phyloP scores from a whole-genome alignment of 2,797 vertebrate species.

The Liparis tanakae region DNA sequence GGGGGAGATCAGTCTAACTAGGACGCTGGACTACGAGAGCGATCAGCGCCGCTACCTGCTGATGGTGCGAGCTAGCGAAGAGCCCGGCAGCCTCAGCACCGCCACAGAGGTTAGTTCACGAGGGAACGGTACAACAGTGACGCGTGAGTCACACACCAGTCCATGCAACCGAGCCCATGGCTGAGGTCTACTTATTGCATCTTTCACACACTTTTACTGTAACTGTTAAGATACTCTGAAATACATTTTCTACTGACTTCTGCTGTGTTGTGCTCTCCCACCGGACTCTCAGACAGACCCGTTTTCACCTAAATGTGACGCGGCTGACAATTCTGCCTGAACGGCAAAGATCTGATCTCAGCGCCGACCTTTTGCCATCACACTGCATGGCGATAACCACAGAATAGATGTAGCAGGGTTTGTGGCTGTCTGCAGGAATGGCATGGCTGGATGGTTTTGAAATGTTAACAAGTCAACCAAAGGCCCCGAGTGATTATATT shows the following conservation, averaged over 20 bases:
- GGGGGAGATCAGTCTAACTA: constrained; percentile 88
- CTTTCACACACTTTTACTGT: constrained; percentile 26
- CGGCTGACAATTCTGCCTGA: constrained; percentile 33
- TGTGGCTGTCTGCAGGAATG: constrained; percentile 49
- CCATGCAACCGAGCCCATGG: constrained; percentile 22
- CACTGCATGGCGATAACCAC: constrained; percentile 32
- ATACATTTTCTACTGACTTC: constrained; percentile 12
- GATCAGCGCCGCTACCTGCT: constrained; percentile 88
- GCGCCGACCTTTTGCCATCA: constrained; percentile 57
- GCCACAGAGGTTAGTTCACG: constrained; percentile 84
- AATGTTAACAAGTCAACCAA: constrained; percentile 63
- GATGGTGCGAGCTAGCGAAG: constrained; percentile 87
- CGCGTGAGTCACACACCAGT: constrained; percentile 22
- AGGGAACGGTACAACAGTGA: background rate
- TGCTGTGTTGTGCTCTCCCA: constrained; percentile 3
- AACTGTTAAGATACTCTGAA: constrained; percentile 22
- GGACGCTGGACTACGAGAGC: constrained; percentile 87
- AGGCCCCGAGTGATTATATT: constrained; percentile 13
- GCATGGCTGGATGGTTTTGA: constrained; percentile 52
- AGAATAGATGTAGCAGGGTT: constrained; percentile 44
- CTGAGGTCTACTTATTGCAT: constrained; percentile 20
- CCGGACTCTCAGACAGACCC: constrained; percentile 9
- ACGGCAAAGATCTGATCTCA: constrained; percentile 42
- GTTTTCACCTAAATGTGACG: constrained; percentile 18
- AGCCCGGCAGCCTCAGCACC: constrained; percentile 81